phyloP scores from a whole-genome alignment of 2,888 invertebrate species.

The Teinopalpus imperialis region DNA sequence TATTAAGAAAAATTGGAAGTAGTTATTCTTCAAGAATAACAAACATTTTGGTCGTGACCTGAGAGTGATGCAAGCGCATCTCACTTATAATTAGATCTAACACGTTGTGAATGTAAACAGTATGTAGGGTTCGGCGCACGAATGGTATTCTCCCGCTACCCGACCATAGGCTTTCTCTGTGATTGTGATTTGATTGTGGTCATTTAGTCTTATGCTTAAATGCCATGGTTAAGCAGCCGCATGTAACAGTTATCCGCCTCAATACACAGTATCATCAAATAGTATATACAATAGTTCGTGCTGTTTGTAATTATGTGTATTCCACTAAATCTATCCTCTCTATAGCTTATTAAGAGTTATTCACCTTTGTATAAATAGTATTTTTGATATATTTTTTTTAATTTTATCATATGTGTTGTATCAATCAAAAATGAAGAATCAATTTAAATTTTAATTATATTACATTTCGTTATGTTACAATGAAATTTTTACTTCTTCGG shows the following conservation, averaged over 20 bases:
- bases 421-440: too few species aligned
- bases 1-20: too few species aligned
- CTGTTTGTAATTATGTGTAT: not conserved
- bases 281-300: not conserved
- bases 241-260: slow-evolving; percentile 41
- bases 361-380: too few species aligned
- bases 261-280: slow-evolving; percentile 12
- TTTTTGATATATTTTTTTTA: too few species aligned
- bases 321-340: too few species aligned
- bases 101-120: slow-evolving; percentile 71
- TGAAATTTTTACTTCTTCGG: too few species aligned
- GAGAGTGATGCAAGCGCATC: slow-evolving; percentile 55
- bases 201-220: slow-evolving; percentile 66
- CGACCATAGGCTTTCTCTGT: slow-evolving; percentile 66
- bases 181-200: slow-evolving; percentile 74
- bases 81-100: slow-evolving; percentile 65
- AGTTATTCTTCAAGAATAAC: slow-evolving; percentile 18
- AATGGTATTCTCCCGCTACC: slow-evolving; percentile 45
- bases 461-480: too few species aligned
- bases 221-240: slow-evolving; percentile 40
- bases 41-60: slow-evolving; percentile 50
- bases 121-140: slow-evolving; percentile 40
- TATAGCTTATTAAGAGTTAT: too few species aligned
- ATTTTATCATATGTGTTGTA: too few species aligned
- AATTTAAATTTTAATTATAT: too few species aligned